phyloP scores from a whole-genome alignment of 2,797 vertebrate species.

The Danio tinwini region DNA sequence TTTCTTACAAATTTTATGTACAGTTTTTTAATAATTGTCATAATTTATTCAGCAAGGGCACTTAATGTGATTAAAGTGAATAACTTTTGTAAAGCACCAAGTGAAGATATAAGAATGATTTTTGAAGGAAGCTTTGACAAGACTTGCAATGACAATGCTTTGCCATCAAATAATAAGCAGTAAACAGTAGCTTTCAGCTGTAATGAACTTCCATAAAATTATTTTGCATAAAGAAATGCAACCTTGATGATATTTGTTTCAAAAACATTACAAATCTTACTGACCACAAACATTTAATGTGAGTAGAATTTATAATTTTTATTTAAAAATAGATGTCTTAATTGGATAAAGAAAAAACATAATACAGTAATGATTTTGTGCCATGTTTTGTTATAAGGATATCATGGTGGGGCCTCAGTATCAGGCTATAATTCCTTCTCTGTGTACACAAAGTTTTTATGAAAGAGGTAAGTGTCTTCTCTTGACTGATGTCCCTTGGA shows the following conservation, averaged over 20 bases:
- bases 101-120: background rate
- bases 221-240: too few relatives aligned
- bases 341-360: background rate
- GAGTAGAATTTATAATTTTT: background rate
- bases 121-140: background rate
- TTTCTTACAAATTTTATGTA: background rate
- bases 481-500: slow-evolving; percentile 26
- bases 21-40: background rate
- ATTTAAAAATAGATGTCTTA: background rate
- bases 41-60: background rate
- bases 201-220: too few relatives aligned
- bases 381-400: slow-evolving; percentile 76
- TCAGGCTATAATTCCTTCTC: slow-evolving; percentile 87
- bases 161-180: background rate
- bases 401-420: slow-evolving; percentile 95
- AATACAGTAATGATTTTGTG: background rate
- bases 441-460: slow-evolving; percentile 74
- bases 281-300: background rate
- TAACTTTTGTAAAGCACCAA: background rate
- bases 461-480: slow-evolving; percentile 81
- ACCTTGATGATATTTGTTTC: background rate
- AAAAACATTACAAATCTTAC: background rate
- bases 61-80: background rate
- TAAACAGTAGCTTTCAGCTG: too few relatives aligned
- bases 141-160: background rate